These are phyloP conservation scores for Bradynema listronoti DNA, from an alignment of 1,140 invertebrate species.

Conservation along the genomic window DNA sequence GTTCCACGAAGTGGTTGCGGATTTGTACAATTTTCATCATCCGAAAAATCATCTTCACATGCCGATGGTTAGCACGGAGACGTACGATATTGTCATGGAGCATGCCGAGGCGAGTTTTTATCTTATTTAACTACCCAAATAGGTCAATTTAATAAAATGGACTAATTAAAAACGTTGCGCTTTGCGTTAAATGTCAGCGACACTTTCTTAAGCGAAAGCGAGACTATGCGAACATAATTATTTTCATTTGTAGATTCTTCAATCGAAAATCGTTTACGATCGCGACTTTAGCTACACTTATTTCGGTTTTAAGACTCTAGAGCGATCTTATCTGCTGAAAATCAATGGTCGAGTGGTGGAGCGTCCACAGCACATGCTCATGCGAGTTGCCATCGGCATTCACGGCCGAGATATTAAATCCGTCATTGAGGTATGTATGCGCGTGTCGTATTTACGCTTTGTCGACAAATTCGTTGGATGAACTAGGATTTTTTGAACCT, in stretches of 20 bases:
- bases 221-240: neutral
- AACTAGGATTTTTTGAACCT: no score
- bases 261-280: constrained; percentile 81
- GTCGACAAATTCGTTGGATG: neutral
- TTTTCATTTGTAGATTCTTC: constrained; percentile 30
- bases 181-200: neutral
- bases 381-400: constrained; percentile 93
- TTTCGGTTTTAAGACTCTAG: constrained; percentile 97
- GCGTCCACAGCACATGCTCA: constrained; percentile 94
- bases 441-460: constrained; percentile 3
- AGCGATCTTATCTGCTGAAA: constrained; percentile 86
- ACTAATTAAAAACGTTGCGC: neutral
- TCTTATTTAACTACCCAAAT: constrained; percentile 12
- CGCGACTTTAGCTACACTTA: constrained; percentile 95
- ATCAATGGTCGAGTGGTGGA: constrained; percentile 88
- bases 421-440: constrained; percentile 68
- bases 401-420: constrained; percentile 85
- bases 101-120: constrained; percentile 68
- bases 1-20: constrained; percentile 78
- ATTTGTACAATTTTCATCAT: constrained; percentile 74
- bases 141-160: neutral
- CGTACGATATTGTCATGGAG: constrained; percentile 76
- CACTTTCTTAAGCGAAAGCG: neutral
- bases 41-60: constrained; percentile 66
- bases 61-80: constrained; percentile 78